Conservation (phyloP, 2,113 vertebrate genomes). For the Crotalus helleri region DNA sequence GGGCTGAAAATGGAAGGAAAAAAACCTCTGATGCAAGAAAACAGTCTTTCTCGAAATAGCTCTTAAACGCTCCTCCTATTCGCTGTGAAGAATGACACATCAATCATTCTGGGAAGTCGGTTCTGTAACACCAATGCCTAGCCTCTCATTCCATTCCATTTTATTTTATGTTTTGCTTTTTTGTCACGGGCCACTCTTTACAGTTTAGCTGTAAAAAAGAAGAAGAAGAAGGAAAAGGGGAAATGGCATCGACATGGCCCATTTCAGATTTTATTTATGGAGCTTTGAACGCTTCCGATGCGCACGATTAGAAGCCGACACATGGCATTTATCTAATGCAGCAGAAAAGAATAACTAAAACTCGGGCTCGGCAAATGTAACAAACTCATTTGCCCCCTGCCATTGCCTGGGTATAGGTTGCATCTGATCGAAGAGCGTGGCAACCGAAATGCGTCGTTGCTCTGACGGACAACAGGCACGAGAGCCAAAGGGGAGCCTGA, state of each 20-base stretch:
- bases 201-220: neutral
- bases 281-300: neutral
- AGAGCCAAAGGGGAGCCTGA: neutral
- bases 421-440: neutral
- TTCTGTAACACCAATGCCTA: neutral
- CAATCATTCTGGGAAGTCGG: neutral
- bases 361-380: neutral
- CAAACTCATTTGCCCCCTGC: neutral
- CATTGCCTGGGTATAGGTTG: neutral
- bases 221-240: neutral
- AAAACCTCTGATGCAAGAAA: neutral
- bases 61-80: neutral
- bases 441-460: neutral
- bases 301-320: neutral
- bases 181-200: neutral
- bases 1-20: neutral
- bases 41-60: neutral
- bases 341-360: slow-evolving; percentile 28
- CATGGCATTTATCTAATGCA: slow-evolving; percentile 10
- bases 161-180: neutral
- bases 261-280: slow-evolving; percentile 25
- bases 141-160: neutral
- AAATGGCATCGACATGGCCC: neutral
- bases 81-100: neutral
- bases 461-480: neutral